Percentiles rank a stretch among this genome's conserved stretches.
phyloP scores from a whole-genome alignment of 2,797 vertebrate genomes.

The Anolis apletophallus region DNA sequence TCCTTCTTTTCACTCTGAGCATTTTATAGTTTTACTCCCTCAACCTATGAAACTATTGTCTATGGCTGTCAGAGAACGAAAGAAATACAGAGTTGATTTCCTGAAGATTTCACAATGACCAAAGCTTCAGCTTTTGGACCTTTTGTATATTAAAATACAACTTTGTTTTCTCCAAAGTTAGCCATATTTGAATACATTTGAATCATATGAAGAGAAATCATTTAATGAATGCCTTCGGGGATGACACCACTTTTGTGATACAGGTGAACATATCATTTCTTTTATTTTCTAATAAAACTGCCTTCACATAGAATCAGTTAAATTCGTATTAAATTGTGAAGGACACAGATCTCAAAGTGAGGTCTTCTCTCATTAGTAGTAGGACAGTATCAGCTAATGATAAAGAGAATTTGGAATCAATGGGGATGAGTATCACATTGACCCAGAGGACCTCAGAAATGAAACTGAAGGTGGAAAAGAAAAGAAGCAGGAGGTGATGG shows the following conservation, averaged over 20 bases:
- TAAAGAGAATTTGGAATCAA: no score
- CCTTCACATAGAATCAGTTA: background rate
- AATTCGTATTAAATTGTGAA: background rate
- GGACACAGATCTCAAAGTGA: background rate
- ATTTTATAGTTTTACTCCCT: conserved; percentile 49
- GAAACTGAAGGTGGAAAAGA: background rate
- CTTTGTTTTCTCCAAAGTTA: background rate
- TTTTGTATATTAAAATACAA: background rate
- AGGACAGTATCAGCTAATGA: background rate
- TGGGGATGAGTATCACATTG: background rate
- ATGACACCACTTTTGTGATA: background rate
- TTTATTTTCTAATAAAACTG: background rate
- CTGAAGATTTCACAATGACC: conserved; percentile 38
- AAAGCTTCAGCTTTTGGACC: background rate
- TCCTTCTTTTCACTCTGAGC: conserved; percentile 49
- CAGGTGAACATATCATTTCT: background rate
- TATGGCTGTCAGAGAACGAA: conserved; percentile 44
- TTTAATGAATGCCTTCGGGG: background rate
- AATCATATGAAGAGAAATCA: background rate
- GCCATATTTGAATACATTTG: background rate
- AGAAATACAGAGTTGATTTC: conserved; percentile 44
- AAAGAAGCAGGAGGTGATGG: background rate
- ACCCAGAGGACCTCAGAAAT: background rate
- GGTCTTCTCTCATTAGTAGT: background rate
- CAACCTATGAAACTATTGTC: conserved; percentile 41